Conservation (phyloP, 2,113 vertebrate genomes). For the Acanthochromis polyacanthus region DNA sequence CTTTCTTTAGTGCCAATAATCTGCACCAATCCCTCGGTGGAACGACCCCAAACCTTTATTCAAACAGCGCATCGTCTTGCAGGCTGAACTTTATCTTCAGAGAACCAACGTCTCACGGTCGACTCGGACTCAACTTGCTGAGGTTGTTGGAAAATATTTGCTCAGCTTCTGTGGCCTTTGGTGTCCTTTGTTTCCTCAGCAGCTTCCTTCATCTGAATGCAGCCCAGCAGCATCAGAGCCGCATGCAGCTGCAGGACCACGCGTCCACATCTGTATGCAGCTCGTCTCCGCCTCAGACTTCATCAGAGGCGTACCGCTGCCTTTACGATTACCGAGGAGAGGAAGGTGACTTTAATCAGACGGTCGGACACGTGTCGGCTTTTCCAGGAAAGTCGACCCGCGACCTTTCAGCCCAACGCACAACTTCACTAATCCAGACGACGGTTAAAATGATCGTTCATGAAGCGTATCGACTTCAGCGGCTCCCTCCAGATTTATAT, state of each 20-base stretch:
- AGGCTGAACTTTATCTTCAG: conserved; percentile 12
- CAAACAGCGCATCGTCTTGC: conserved; percentile 3
- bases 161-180: conserved; percentile 21
- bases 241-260: not conserved
- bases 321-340: conserved; percentile 23
- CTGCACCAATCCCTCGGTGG: not conserved
- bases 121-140: conserved; percentile 2
- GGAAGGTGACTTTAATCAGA: conserved; percentile 51
- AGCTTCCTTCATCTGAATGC: not conserved
- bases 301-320: conserved; percentile 17
- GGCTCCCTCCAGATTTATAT: not conserved
- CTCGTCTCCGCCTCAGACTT: conserved; percentile 35
- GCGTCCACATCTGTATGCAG: conserved; percentile 41
- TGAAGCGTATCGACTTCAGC: not conserved
- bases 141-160: conserved; percentile 14
- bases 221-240: not conserved
- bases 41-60: conserved; percentile 29
- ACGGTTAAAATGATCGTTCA: not conserved
- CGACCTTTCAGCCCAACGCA: not conserved
- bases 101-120: not conserved
- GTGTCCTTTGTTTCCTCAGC: not conserved
- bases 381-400: conserved; percentile 15
- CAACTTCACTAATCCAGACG: not conserved
- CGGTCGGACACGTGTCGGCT: not conserved
- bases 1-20: too few relatives aligned